phyloP scores from a whole-genome alignment of 2,888 invertebrate genomes.

The Conchocele bisecta region DNA sequence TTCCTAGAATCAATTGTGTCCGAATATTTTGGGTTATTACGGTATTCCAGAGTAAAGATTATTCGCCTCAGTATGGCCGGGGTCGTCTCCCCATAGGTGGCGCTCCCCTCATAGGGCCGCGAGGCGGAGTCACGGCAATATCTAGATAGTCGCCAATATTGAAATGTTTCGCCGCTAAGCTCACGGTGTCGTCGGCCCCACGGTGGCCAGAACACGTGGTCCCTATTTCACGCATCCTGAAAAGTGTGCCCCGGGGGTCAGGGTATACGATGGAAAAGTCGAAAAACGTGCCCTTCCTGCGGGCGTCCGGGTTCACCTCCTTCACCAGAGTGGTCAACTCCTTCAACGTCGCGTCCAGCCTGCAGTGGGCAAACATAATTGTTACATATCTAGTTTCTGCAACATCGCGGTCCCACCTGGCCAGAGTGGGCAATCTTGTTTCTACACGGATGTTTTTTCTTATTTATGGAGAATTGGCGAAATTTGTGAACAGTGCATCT shows the following conservation, averaged over 20 bases:
- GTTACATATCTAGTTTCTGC: too few relatives aligned
- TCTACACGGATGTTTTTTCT: too few relatives aligned
- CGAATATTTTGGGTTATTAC: too few relatives aligned
- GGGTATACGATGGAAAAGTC: conserved; percentile 92
- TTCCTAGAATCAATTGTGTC: too few relatives aligned
- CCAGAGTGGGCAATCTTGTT: too few relatives aligned
- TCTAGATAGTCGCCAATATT: conserved; percentile 98
- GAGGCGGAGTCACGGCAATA: conserved; percentile 89
- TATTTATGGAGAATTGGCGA: too few relatives aligned
- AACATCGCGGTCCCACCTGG: too few relatives aligned
- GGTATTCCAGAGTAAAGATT: too few relatives aligned
- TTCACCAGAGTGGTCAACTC: conserved; percentile 98
- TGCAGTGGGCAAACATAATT: conserved; percentile 55
- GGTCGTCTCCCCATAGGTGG: conserved; percentile 58
- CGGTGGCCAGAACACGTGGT: conserved; percentile 93
- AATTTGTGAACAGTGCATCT: too few relatives aligned
- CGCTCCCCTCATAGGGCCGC: conserved; percentile 59
- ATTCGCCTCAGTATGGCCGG: conserved; percentile 54
- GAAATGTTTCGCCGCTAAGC: conserved; percentile 89
- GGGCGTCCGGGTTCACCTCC: conserved; percentile 98
- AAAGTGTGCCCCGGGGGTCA: conserved; percentile 81
- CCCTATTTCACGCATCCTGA: conserved; percentile 95
- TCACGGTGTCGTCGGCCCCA: conserved; percentile 97
- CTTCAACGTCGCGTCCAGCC: conserved; percentile 94
- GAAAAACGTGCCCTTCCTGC: conserved; percentile 97